A percentile compares a stretch with the other conserved stretches of the same genome.
These are phyloP conservation scores for Thera britannica DNA, from an alignment of 2,888 invertebrate species.

Conservation along the genomic window DNA sequence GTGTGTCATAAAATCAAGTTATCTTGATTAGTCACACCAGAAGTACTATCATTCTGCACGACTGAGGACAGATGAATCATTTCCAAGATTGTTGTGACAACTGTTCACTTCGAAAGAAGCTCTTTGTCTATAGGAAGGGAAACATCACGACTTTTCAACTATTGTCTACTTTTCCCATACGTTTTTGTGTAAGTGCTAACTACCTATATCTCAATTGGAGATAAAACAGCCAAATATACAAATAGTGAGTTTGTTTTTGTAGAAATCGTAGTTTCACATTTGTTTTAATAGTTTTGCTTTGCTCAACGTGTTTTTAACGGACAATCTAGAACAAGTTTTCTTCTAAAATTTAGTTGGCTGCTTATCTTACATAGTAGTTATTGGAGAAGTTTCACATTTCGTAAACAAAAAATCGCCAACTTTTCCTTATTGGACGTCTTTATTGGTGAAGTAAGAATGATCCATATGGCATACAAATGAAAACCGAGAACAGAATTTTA, in stretches of 20 bases:
- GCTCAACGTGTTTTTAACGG: background rate
- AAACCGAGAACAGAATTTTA: background rate
- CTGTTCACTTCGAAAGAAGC: constrained; percentile 16
- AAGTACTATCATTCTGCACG: constrained; percentile 38
- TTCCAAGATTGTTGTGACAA: constrained; percentile 40
- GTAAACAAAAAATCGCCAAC: constrained; percentile 7
- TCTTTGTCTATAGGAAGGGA: constrained; percentile 29
- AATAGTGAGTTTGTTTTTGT: constrained; percentile 9
- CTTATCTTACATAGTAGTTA: background rate
- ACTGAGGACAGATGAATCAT: constrained; percentile 56
- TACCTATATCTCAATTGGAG: background rate
- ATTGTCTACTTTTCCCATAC: constrained; percentile 33
- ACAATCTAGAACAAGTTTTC: background rate
- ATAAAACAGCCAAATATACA: constrained; percentile 25
- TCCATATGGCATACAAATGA: background rate
- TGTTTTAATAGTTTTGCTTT: background rate
- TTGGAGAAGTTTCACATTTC: constrained; percentile 10
- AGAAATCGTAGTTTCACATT: constrained; percentile 7
- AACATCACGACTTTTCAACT: constrained; percentile 31
- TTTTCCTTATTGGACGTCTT: constrained; percentile 11
- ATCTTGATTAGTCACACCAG: constrained; percentile 48
- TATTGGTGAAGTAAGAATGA: background rate
- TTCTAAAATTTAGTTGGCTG: background rate
- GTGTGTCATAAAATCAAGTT: constrained; percentile 29
- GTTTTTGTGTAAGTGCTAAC: constrained; percentile 10